phyloP scores from a whole-genome alignment of 2,797 vertebrate species.

The Sphenopsis melanotis region DNA sequence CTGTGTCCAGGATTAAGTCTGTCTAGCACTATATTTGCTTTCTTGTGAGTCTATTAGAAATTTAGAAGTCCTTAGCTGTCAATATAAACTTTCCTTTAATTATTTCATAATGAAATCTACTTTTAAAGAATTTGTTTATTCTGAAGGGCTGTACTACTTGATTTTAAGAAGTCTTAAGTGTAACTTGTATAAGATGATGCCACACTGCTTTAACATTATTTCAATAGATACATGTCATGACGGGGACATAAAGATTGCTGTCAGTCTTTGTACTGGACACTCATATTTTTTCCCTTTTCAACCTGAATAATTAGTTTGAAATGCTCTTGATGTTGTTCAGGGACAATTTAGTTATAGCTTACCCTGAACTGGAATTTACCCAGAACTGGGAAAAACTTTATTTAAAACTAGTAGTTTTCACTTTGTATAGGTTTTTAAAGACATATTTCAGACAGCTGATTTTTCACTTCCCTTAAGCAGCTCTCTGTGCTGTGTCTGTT shows the following conservation, averaged over 20 bases:
- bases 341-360: neutral
- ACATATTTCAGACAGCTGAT: neutral
- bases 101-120: neutral
- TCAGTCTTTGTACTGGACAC: neutral
- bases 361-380: neutral
- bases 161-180: neutral
- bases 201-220: neutral
- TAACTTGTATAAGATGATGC: neutral
- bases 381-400: neutral
- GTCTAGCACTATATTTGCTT: neutral
- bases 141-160: neutral
- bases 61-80: neutral
- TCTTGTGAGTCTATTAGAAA: neutral
- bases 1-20: neutral
- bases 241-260: neutral
- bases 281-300: neutral
- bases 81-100: neutral
- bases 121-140: neutral
- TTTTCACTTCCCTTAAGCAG: neutral
- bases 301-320: neutral
- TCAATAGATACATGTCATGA: fast-evolving
- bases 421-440: neutral
- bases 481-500: neutral
- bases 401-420: neutral
- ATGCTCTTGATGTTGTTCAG: neutral